Evolutionary conservation across 2,888 invertebrate genomes (phyloP).

Genomic region (Argyra leucocephala): DNA sequence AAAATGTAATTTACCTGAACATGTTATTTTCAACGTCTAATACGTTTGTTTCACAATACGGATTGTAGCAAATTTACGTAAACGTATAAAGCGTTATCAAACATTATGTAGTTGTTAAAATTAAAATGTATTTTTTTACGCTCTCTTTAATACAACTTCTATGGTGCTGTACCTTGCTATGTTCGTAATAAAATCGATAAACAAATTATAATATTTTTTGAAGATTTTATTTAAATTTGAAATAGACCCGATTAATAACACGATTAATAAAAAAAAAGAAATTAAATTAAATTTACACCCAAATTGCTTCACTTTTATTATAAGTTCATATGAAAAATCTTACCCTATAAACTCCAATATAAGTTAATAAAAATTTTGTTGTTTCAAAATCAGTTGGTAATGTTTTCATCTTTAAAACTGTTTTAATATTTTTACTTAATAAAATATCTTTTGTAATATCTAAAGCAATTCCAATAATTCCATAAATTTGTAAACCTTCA

Average conservation of each 20-base stretch:
- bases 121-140: too few relatives aligned
- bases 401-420: background rate
- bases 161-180: too few relatives aligned
- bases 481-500: constrained; percentile 29
- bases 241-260: background rate
- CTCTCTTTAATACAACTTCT: too few relatives aligned
- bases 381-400: constrained; percentile 19
- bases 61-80: too few relatives aligned
- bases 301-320: too few relatives aligned
- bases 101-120: too few relatives aligned
- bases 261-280: background rate
- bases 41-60: too few relatives aligned
- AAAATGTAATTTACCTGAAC: too few relatives aligned
- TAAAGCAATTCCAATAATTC: constrained; percentile 29
- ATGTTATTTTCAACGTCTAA: too few relatives aligned
- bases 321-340: constrained; percentile 17
- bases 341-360: constrained; percentile 35
- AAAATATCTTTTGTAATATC: constrained; percentile 29
- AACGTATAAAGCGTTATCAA: too few relatives aligned
- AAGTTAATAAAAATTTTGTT: constrained; percentile 28
- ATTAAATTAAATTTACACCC: background rate
- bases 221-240: background rate
- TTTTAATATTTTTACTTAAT: constrained; percentile 15
- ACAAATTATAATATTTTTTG: too few relatives aligned
- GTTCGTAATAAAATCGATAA: too few relatives aligned